Evolutionary conservation across 2,888 invertebrate species (phyloP), one percentile per base, ranked within the genome.

Genomic region (Brachylomia viminalis): DNA sequence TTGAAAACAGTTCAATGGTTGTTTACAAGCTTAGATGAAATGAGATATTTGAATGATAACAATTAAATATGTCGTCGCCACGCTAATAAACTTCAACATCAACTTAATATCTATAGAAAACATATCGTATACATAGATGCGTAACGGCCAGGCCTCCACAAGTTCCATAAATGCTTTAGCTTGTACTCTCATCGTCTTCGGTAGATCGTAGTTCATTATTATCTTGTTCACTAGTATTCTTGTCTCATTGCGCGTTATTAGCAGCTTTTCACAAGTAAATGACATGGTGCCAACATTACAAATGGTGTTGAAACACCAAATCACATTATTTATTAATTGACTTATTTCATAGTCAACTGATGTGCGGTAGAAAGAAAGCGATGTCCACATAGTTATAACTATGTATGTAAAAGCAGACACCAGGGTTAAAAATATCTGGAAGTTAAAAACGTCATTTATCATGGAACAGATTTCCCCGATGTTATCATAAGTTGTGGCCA

Each of bases 41-140:
- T 94, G 93, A 65, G 92, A 92, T 65, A 94, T 87, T 88, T 95
- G 95, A 80, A 95, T 92, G 42, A 94, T 92, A n/a, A 95, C 91
- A 86, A 95, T 94, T 61, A 95, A 91, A 84, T 95, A 95, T 0
- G 95, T 94, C 0, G 95, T 94, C 42, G 94, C 92, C 10, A 95
- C 92, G 82, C 94, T 95, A 42, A 95, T 91, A 80, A 95, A 95
- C 70, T 94, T 95, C 23, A 95, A 87, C 87, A 95, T 92, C 4
- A 95, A 84, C 5, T 93, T 93, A 47, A 95, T 91, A 80, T 95
- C 94, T 4, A 95, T 90, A 6, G 92, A 90, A 79, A 95, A 93
- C 94, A 95, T 95, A 59, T 94, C 92, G 64, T 93, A 95, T 11
- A 93, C 88, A 54, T 86, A 90, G 23, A 94, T 89, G 0, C 88